Percentiles rank a stretch among this genome's conserved stretches.
Evolutionary conservation across 2,888 invertebrate genomes (phyloP).

Genomic region (Poecilus cupreus): DNA sequence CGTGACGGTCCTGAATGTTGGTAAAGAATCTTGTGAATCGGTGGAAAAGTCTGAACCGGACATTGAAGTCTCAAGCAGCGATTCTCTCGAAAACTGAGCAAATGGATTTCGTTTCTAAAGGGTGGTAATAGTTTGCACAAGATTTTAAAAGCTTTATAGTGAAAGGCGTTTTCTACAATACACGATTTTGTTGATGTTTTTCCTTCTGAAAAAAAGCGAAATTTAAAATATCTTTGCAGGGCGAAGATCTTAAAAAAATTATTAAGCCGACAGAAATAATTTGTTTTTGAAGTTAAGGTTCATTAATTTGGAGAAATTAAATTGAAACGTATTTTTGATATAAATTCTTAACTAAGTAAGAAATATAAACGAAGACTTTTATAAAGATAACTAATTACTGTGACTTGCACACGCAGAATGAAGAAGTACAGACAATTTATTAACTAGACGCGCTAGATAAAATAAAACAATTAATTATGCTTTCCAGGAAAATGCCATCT

Average conservation of each 20-base stretch:
- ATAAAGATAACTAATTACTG: slow-evolving; percentile 2
- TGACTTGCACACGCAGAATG: slow-evolving; percentile 3
- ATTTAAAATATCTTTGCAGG: background rate
- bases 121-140: slow-evolving; percentile 41
- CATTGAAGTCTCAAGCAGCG: slow-evolving; percentile 26
- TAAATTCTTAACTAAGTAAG: slow-evolving; percentile 1
- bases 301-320: slow-evolving; percentile 33
- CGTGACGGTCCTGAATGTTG: background rate
- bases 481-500: background rate
- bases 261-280: background rate
- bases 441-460: background rate
- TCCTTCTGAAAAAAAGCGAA: background rate
- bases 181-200: background rate
- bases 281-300: background rate
- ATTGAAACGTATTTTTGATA: slow-evolving; percentile 24
- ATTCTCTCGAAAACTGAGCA: slow-evolving; percentile 39
- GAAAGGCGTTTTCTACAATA: background rate
- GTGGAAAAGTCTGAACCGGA: slow-evolving; percentile 7
- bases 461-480: background rate
- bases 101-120: slow-evolving; percentile 36
- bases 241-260: background rate
- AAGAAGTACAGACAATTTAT: background rate
- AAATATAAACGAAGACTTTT: background rate
- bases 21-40: background rate
- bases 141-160: slow-evolving; percentile 30